Base-by-base conservation (phyloP, 1,140 invertebrate genomes). In the Zaprionus camerounensis region DNA sequence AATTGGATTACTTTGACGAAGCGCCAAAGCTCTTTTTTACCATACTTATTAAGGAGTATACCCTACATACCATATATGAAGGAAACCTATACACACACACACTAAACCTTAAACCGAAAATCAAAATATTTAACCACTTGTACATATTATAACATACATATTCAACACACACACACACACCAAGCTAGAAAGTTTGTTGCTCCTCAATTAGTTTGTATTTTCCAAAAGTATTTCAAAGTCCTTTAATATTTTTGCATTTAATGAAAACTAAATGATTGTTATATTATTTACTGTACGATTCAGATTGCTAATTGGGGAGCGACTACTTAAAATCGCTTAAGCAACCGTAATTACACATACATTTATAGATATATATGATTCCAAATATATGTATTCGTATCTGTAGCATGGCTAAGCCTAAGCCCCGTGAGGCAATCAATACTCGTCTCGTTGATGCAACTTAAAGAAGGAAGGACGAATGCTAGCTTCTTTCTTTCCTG, bases 11-110 rank as follows among this genome's bases (percentile, higher is more conserved):
- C 84, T 71, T 71, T 58, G 71, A 83, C 63, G 73, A 83, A 88
- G 83, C 83, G 86, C 84, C 84, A 86, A 86, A 86, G 83, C 83
- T 86, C 87, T 74, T 86, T 69, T 59, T 63, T 65, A 85, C 76
- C 73, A 80, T 76, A 76, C 76, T 67, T 75, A 69, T 70, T 75
- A 83, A 68, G 61, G 56, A 71, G 66, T 68, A 80, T 83, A 77
- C 44, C 31, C 9, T 34, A 72, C 41, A 73, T 38, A 17, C 51
- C 22, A 80, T 51, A 70, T 82, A 65, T 62, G 55, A 58, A 28
- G 22, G 7, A 28, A 56, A n/a, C 13, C 26, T 15, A 56, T 2
- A 76, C 34, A 67, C 62, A 76, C 67, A 78, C 66, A 82, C 46
- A 72, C 66, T 82, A 82, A 87, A 66, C 62, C 41, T 51, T 73